These are phyloP conservation scores for Xenops minutus DNA, from an alignment of 2,797 vertebrate genomes.

Conservation along the genomic window DNA sequence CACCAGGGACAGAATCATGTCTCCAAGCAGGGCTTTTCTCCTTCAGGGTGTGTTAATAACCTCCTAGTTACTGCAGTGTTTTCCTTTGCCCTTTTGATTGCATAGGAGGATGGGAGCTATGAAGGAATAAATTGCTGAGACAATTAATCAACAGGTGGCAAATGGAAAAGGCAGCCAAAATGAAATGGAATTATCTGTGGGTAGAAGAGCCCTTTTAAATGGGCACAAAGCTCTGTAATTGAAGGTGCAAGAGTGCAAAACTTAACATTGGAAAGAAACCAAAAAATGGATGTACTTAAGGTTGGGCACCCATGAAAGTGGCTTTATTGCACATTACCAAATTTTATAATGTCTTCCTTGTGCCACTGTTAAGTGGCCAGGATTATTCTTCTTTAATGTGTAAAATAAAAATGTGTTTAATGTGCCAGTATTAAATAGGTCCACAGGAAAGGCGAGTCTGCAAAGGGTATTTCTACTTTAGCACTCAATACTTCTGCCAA, in stretches of 20 bases:
- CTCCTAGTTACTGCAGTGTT: not conserved
- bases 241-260: not conserved
- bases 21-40: not conserved
- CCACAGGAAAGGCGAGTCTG: not conserved
- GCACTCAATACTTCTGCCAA: not conserved
- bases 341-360: constrained; percentile 28
- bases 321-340: constrained; percentile 8
- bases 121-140: not conserved
- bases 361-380: constrained; percentile 9
- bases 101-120: not conserved
- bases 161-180: not conserved
- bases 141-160: not conserved
- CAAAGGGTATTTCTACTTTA: not conserved
- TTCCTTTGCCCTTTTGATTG: not conserved
- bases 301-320: not conserved
- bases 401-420: constrained; percentile 33
- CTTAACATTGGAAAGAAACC: not conserved
- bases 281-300: not conserved
- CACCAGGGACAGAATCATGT: not conserved
- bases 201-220: not conserved
- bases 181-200: not conserved
- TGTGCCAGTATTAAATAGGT: not conserved
- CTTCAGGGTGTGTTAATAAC: not conserved
- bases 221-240: not conserved
- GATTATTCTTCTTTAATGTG: constrained; percentile 32